Evolutionary conservation across 92 coral and sea anemone genomes (phyloP).

Genomic region (Porites rus): DNA sequence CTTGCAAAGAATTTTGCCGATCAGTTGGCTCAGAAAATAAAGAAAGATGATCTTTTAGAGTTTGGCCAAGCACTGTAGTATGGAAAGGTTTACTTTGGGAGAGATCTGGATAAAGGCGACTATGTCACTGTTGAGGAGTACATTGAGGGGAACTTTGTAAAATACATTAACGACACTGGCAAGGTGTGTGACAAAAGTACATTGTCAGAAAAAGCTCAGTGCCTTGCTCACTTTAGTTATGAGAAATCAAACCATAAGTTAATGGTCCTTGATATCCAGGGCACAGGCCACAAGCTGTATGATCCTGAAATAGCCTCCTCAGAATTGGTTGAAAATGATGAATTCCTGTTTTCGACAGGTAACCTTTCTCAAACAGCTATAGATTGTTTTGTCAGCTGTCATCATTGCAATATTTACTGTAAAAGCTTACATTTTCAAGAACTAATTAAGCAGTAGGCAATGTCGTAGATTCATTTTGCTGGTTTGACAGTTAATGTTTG

Average conservation of each 20-base stretch:
- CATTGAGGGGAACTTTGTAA: constrained; percentile 46
- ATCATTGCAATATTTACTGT: constrained; percentile 55
- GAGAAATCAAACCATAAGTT: constrained; percentile 32
- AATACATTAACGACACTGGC: constrained; percentile 50
- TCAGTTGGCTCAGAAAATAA: neutral
- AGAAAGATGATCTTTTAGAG: neutral
- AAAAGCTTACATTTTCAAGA: constrained; percentile 22
- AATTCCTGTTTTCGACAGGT: constrained; percentile 50
- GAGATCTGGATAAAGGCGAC: neutral
- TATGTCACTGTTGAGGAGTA: neutral
- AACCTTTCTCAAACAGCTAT: constrained; percentile 35
- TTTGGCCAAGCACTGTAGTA: neutral
- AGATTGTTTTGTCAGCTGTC: constrained; percentile 14
- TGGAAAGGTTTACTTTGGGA: neutral
- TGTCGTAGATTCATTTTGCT: neutral
- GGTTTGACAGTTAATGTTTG: neutral
- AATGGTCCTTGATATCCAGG: constrained; percentile 53
- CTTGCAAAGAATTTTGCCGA: neutral
- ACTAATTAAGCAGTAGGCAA: neutral
- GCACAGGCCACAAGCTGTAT: constrained; percentile 40
- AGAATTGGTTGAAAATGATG: constrained; percentile 26
- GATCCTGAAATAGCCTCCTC: constrained; percentile 64
- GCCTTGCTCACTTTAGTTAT: constrained; percentile 40
- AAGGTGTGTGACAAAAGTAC: constrained; percentile 1
- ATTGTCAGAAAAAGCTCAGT: constrained; percentile 22